These are phyloP conservation scores for Lepidotrigona ventralis DNA, from an alignment of 1,140 invertebrate species.

Conservation along the genomic window DNA sequence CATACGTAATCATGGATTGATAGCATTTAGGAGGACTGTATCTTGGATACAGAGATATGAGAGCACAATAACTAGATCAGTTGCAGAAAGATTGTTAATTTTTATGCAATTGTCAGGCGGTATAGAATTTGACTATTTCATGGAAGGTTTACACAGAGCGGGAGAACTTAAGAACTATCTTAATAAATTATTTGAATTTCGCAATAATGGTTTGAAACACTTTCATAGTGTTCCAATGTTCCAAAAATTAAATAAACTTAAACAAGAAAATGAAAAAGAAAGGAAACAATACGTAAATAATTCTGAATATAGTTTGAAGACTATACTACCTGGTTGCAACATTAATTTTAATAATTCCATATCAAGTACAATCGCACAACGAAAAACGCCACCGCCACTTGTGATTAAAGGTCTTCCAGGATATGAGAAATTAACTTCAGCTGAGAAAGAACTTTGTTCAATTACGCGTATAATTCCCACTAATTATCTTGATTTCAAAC, in stretches of 20 bases:
- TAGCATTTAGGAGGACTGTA: conserved; percentile 85
- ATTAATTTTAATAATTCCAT: conserved; percentile 37
- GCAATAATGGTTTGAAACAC: conserved; percentile 86
- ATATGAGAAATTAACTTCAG: conserved; percentile 86
- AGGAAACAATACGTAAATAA: conserved; percentile 80
- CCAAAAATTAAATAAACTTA: conserved; percentile 80
- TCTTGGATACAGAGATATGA: conserved; percentile 85
- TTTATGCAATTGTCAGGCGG: conserved; percentile 89
- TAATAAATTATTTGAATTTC: conserved; percentile 83
- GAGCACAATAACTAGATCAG: conserved; percentile 81
- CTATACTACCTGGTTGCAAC: conserved; percentile 54
- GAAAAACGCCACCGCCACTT: conserved; percentile 83
- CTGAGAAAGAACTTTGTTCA: conserved; percentile 90
- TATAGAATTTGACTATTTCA: conserved; percentile 87
- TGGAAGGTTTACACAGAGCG: conserved; percentile 87
- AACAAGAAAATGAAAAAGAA: conserved; percentile 82
- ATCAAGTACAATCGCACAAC: conserved; percentile 51
- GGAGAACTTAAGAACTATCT: conserved; percentile 86
- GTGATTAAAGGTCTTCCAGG: conserved; percentile 89
- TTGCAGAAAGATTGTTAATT: conserved; percentile 84
- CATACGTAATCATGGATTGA: conserved; percentile 89
- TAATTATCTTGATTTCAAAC: conserved; percentile 89
- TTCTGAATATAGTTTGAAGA: conserved; percentile 76
- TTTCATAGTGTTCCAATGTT: conserved; percentile 85
- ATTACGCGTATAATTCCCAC: conserved; percentile 86